Conservation (phyloP, 2,888 invertebrate species). For the Drepanosiphum platanoidis region DNA sequence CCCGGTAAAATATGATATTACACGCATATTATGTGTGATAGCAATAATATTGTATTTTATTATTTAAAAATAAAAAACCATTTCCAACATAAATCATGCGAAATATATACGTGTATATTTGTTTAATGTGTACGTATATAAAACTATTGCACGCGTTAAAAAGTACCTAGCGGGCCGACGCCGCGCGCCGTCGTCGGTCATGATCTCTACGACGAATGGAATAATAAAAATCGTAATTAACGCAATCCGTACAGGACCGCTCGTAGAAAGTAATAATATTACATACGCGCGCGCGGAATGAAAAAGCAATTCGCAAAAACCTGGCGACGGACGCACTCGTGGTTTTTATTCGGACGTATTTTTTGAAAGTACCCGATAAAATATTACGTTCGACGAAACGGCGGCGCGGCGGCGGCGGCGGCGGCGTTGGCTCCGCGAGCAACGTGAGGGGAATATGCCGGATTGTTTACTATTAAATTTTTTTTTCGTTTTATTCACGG, state of each 20-base stretch:
- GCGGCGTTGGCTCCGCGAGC: too few relatives aligned
- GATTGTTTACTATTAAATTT: too few relatives aligned
- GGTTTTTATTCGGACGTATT: too few relatives aligned
- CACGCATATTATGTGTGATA: background rate
- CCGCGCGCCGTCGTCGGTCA: constrained; percentile 2
- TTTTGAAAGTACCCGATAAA: too few relatives aligned
- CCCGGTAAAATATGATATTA: background rate
- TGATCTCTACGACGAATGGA: background rate
- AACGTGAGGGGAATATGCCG: too few relatives aligned
- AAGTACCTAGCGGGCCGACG: too few relatives aligned
- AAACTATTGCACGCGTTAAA: too few relatives aligned
- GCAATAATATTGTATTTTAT: background rate
- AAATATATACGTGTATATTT: background rate
- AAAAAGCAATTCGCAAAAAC: background rate
- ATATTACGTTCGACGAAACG: too few relatives aligned
- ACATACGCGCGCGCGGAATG: background rate
- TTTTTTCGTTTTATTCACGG: background rate
- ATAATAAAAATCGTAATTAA: constrained; percentile 28
- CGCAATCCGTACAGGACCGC: background rate
- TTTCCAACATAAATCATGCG: constrained; percentile 17
- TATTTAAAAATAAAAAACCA: background rate
- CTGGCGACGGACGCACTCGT: background rate
- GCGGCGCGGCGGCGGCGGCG: too few relatives aligned
- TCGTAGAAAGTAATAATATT: background rate
- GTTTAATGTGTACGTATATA: background rate